phyloP scores from a whole-genome alignment of 1,140 invertebrate genomes.

The Pomacea maculata region DNA sequence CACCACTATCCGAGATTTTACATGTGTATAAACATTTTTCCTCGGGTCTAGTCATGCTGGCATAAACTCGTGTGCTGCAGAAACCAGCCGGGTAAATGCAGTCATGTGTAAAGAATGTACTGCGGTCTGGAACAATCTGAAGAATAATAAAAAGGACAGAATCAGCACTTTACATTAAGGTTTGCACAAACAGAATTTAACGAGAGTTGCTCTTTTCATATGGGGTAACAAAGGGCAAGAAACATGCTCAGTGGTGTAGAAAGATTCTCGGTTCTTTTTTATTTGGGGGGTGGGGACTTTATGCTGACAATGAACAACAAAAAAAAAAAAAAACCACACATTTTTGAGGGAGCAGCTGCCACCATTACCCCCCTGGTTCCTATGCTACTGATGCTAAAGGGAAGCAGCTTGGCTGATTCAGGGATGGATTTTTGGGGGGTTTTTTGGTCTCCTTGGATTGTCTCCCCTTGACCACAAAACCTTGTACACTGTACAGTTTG shows the following conservation, averaged over 20 bases:
- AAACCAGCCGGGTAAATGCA: conserved; percentile 83
- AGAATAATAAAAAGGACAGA: background rate
- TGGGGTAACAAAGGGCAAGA: too few relatives aligned
- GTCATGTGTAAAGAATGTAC: conserved; percentile 77
- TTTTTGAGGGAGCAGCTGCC: too few relatives aligned
- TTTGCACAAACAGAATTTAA: too few relatives aligned
- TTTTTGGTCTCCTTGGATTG: background rate
- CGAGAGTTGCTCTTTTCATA: too few relatives aligned
- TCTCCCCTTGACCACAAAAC: background rate
- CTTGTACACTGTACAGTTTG: too few relatives aligned
- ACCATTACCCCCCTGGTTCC: too few relatives aligned
- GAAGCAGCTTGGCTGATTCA: background rate
- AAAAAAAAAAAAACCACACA: background rate
- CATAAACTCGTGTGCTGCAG: conserved; percentile 81
- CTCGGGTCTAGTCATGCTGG: conserved; percentile 75
- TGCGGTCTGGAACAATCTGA: conserved; percentile 72
- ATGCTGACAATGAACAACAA: background rate
- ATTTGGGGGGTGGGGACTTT: background rate
- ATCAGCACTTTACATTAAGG: too few relatives aligned
- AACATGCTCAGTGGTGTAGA: background rate
- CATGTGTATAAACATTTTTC: conserved; percentile 84
- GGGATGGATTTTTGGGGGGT: background rate
- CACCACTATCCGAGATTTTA: conserved; percentile 79
- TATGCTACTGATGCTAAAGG: background rate
- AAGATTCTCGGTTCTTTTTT: background rate